Conservation (phyloP, 2,797 vertebrate species). For the Gymnopithys bicolor region DNA sequence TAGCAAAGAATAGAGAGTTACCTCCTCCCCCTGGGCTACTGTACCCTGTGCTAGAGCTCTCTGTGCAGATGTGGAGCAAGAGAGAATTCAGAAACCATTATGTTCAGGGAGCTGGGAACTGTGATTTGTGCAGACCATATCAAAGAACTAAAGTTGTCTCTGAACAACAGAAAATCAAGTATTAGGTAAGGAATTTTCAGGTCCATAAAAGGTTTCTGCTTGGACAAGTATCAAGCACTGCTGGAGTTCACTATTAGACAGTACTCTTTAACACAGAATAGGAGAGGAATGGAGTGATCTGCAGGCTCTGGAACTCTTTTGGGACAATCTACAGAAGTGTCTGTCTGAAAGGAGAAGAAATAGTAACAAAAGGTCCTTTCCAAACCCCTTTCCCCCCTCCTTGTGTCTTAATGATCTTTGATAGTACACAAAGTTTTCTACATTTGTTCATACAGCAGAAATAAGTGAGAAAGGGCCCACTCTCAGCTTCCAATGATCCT, state of each 20-base stretch:
- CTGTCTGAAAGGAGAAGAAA: not conserved
- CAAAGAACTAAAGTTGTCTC: not conserved
- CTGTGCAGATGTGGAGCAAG: not conserved
- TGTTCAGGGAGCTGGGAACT: not conserved
- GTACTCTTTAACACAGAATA: not conserved
- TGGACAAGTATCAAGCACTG: not conserved
- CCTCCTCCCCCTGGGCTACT: not conserved
- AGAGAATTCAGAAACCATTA: not conserved
- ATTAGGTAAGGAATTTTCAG: not conserved
- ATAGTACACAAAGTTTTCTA: fast-evolving
- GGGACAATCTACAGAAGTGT: not conserved
- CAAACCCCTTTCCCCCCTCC: not conserved
- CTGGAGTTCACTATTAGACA: not conserved
- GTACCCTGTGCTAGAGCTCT: not conserved
- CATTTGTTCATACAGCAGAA: not conserved
- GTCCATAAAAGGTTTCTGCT: not conserved
- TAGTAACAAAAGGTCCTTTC: not conserved
- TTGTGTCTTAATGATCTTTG: not conserved
- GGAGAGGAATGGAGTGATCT: not conserved
- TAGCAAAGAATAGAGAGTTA: not conserved
- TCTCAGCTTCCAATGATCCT: not conserved
- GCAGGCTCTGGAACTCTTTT: not conserved
- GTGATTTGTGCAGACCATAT: not conserved
- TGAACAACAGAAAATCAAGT: not conserved
- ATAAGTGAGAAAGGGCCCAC: not conserved